Evolutionary conservation across 1,140 invertebrate species (phyloP), one percentile per base, ranked within the genome.

Genomic region (Apis dorsata): DNA sequence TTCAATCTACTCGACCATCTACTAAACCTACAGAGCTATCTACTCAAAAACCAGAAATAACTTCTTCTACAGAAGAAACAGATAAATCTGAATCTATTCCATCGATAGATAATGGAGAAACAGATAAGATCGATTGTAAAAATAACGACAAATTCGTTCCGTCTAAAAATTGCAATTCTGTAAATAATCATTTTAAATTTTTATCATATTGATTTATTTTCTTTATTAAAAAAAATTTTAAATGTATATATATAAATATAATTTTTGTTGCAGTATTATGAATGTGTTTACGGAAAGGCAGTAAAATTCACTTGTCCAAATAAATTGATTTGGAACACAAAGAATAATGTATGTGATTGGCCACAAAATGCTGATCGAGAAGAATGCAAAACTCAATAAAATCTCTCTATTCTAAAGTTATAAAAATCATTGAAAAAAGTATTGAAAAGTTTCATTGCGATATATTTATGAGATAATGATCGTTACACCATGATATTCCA

Each of bases 341-440:
- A 94, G 21, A 94, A 94, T 53, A 95, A 95, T 79, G 95, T 97
- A 24, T 98, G 97, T 90, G 97, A 97, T 92, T 98, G 97, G 97
- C 96, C 97, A 10, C 94, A 95, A 60, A 97, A 96, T 88, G 95
- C 95, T 49, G 94, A 97, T 90, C 95, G 96, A 65, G 90, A 93
- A 15, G 94, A 96, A 83, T 97, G 96, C 24, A 80, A 51, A 71
- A 17, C 34, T 12, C 7, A 21, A 63, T 80, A 44, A 74, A 28
- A 19, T 49, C 0, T 55, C 4, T 24, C 1, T 34, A 19, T 79
- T n/a, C 13, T 1, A 2, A n/a, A 15, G 2, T 34, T 44, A 1
- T n/a, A 8, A 9, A 8, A 15, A 10, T 51, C 11, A 2, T 49
- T 11, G 8, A 17, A 24, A 57, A n/a, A 21, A n/a, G 13, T 19